Evolutionary conservation across 2,797 vertebrate genomes (phyloP).

Genomic region (Triplophysa yarkandensis): DNA sequence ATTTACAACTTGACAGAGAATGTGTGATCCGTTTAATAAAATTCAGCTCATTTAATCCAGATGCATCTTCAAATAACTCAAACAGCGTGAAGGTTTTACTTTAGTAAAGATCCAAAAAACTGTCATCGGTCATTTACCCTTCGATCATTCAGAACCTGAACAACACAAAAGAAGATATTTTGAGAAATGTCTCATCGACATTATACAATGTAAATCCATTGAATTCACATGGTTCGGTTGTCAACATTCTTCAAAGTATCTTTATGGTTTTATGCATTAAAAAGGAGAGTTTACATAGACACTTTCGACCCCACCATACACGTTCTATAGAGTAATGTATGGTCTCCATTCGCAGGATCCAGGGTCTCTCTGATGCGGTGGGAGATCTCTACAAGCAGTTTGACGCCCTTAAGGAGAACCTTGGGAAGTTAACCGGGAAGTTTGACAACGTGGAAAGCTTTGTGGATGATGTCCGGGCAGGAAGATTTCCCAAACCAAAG

Average conservation of each 20-base stretch:
- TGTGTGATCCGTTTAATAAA: background rate
- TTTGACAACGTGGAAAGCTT: conserved; percentile 80
- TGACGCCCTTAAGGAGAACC: conserved; percentile 80
- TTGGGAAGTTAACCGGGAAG: conserved; percentile 75
- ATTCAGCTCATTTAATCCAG: background rate
- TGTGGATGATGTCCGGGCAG: conserved; percentile 76
- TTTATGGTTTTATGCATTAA: no score
- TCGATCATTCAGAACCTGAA: no score
- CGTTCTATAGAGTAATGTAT: background rate
- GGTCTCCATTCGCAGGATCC: conserved; percentile 71
- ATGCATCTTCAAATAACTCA: background rate
- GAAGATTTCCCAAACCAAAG: conserved; percentile 50
- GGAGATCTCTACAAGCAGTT: conserved; percentile 84
- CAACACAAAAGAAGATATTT: no score
- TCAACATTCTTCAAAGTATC: no score
- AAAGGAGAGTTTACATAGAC: no score
- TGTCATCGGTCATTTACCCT: no score
- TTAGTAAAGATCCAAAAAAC: background rate
- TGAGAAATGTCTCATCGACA: no score
- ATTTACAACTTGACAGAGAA: background rate
- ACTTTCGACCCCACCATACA: background rate
- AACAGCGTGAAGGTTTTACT: background rate
- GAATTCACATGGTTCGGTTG: no score
- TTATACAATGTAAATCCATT: no score
- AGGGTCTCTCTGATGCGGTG: conserved; percentile 80